Evolutionary conservation across 2,797 vertebrate species (phyloP), one percentile per base, ranked within the genome.

Genomic region (Australoheros facetus): DNA sequence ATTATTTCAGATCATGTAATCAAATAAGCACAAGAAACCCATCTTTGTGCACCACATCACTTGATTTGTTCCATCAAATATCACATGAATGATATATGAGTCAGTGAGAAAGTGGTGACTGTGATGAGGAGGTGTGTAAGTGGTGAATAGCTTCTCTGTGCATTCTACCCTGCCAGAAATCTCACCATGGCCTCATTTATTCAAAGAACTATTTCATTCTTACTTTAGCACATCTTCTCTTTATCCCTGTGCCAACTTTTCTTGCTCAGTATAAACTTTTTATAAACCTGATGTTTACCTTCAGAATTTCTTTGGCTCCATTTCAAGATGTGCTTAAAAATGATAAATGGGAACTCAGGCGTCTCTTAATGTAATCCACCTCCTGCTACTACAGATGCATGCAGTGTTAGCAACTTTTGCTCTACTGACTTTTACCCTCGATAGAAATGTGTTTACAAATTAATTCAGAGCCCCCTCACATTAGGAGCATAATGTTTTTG

Each of bases 201-300:
- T 71, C 8, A 78, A 76, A 56, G 56, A 82, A 71, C 12, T 7
- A 73, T 73, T 80, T 72, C 53, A 80, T 16, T 78, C 73, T 75
- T 56, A 66, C 56, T 64, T 60, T 28, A 39, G 34, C 42, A 77
- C 45, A 42, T 72, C 19, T 26, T 81, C n/a, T 60, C 32, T 85
- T 79, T 70, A 78, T 78, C 37, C 59, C 45, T 11, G 58, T 56
- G 71, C 56, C 82, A 87, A 53, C 32, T 64, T 81, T 57, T 79
- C 66, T 73, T 37, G 86, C 69, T 73, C 59, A 58, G 62, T 37
- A 32, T 80, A 57, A 86, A 88, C 80, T 82, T 83, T 56, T 77
- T 66, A 83, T 71, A 75, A 75, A 79, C 77, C 75, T 82, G 54
- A 77, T 78, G 66, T 83, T 85, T 81, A 77, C 70, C 62, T 78